Evolutionary conservation across 2,797 vertebrate genomes (phyloP), one percentile per base, ranked within the genome.

Genomic region (Macropodus opercularis): DNA sequence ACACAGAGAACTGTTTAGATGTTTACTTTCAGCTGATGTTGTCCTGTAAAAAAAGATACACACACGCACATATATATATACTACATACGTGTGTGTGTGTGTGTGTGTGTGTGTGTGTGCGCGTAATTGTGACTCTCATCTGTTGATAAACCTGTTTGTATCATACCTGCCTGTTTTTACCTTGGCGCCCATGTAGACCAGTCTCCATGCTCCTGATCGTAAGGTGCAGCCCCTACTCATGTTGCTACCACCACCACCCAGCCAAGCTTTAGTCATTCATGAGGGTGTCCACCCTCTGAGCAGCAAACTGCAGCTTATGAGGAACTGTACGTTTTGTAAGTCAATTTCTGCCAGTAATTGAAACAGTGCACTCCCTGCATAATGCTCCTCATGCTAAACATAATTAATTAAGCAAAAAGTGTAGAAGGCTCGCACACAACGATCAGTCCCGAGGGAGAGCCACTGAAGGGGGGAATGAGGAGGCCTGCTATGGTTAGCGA

Each of bases 381-480:
- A 88, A 83, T 75, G 79, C 83, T 87, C 72, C 66, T 85, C 76
- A 89, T 87, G 84, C 88, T 80, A 69, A 90, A 88, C 79, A 81
- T 85, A 91, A 92, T 93, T 90, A 91, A 92, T 92, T 88, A 89
- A 83, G 85, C 79, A 81, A 84, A 90, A 35, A 91, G 87, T 81
- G 77, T 82, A 75, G 78, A 84, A 87, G 82, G 84, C 82, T 88
- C 31, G 65, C 75, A 85, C 81, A 77, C 80, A 83, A 81, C 90
- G 85, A 91, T 85, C 87, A 75, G 77, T 75, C 90, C 77, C 69
- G 2, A 49, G 91, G 85, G 87, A 88, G 17, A 32, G 3, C 27
- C 21, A 32, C 71, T 72, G 77, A 74, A 44, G 53, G 73, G 62
- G 47, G 63, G 61, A 11, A 65, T 51, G 67, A 31, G 55, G 48